Base-by-base conservation (phyloP, 2,113 vertebrate genomes). In the Romanogobio albipinnatus region DNA sequence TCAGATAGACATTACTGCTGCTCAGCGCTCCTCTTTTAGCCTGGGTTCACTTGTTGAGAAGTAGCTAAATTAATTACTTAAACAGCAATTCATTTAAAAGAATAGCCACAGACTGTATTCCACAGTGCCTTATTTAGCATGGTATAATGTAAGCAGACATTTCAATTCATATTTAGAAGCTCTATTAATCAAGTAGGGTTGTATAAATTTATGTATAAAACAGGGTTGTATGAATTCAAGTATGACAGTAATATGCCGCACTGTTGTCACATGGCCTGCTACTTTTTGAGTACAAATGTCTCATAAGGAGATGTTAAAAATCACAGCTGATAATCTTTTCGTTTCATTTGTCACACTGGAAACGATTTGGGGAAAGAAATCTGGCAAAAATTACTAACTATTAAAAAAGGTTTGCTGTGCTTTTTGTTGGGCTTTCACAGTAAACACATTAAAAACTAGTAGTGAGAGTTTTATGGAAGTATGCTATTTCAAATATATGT, bases 21-120 rank as follows among this genome's bases (percentile, higher is more conserved):
- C 36, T 61, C 76, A 36, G 3, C 74, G 19, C 33, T 66, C 58
- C 77, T 75, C 49, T 75, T 87, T 86, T 80, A 84, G 56, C 66
- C 9, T 47, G 47, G 47, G 9, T 36, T 81, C 39, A 15, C 51
- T 81, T 66, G 73, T 76, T 68, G 47, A 78, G 61, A 70, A 78
- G 24, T 9, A 75, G 26, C 43, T 47, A 43, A 71, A 59, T 84
- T 6, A 70, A 84, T 26, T 10, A 70, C 56, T 45, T 76, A 79
- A 33, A 36, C 56, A 45, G 29, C 58, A n/a, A 58, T 49, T 74
- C 3, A 61, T 85, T 59, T 45, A 13, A 80, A 26, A 71, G 9
- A 43, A 71, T 9, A 47, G 17, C 33, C 51, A 45, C 53, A 59
- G 49, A 77, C 3, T 47, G 43, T 66, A 59, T 19, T 49, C 53